Conservation (phyloP, 2,113 vertebrate species). For the Phylloscopus trochiloides region DNA sequence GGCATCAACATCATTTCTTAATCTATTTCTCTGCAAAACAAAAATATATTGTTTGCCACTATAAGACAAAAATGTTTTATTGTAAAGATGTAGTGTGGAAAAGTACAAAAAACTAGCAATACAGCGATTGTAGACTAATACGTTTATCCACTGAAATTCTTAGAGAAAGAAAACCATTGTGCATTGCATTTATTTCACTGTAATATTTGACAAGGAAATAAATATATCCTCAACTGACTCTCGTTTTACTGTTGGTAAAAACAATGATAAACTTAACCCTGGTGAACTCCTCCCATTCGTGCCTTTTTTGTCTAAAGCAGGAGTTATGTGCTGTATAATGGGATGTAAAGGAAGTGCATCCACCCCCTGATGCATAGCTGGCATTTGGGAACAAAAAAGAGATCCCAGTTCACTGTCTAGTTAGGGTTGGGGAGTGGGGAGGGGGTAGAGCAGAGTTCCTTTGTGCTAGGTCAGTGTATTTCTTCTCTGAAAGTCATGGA, state of each 20-base stretch:
- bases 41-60: not conserved
- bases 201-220: not conserved
- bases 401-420: not conserved
- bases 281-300: not conserved
- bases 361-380: not conserved
- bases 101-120: not conserved
- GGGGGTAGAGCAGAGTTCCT: accelerated
- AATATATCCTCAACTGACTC: not conserved
- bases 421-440: accelerated
- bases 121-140: not conserved
- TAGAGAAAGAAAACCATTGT: not conserved
- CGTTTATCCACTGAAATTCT: not conserved
- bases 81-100: not conserved
- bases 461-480: not conserved
- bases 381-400: not conserved
- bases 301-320: not conserved
- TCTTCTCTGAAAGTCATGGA: not conserved
- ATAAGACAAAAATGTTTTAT: not conserved
- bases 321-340: not conserved
- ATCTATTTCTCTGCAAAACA: not conserved
- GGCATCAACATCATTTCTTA: not conserved
- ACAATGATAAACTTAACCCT: not conserved
- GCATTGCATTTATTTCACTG: not conserved
- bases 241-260: not conserved
- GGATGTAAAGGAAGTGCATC: not conserved